Percentiles rank a stretch among this genome's conserved stretches.
Evolutionary conservation across 1,140 invertebrate genomes (phyloP).

Genomic region (Panagrolaimus sp.): DNA sequence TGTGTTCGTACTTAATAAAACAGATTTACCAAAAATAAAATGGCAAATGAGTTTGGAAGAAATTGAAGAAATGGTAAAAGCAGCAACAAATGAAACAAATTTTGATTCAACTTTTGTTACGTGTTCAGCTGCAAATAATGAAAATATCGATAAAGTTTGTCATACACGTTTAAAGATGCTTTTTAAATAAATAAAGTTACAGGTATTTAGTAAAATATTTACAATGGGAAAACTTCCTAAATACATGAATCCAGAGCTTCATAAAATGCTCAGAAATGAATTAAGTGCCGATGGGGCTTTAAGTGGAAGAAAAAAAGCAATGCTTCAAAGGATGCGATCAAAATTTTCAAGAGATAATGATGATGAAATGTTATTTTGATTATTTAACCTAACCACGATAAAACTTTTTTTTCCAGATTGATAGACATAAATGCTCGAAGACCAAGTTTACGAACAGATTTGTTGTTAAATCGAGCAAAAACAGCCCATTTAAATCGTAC

Average conservation of each 20-base stretch:
- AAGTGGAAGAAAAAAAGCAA: slow-evolving; percentile 30
- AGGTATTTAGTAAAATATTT: slow-evolving; percentile 60
- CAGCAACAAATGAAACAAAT: neutral
- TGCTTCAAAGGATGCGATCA: slow-evolving; percentile 41
- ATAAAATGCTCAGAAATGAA: slow-evolving; percentile 56
- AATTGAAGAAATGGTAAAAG: slow-evolving; percentile 42
- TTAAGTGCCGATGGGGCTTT: slow-evolving; percentile 56
- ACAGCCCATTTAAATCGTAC: slow-evolving; percentile 58
- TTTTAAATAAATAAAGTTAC: slow-evolving; percentile 41
- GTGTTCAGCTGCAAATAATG: slow-evolving; percentile 34
- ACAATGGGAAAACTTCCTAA: slow-evolving; percentile 59
- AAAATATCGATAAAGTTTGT: slow-evolving; percentile 38
- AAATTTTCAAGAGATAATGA: slow-evolving; percentile 43
- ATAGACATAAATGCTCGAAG: slow-evolving; percentile 75
- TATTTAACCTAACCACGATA: neutral
- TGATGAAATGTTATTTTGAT: slow-evolving; percentile 28
- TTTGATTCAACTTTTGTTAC: slow-evolving; percentile 23
- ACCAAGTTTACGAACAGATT: slow-evolving; percentile 76
- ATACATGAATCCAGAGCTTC: slow-evolving; percentile 61
- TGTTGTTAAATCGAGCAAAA: slow-evolving; percentile 77
- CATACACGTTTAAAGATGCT: slow-evolving; percentile 22
- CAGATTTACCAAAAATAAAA: slow-evolving; percentile 53
- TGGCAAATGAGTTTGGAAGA: slow-evolving; percentile 48
- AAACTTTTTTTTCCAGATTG: slow-evolving; percentile 74
- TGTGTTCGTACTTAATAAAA: slow-evolving; percentile 61